Evolutionary conservation across 2,113 vertebrate genomes (phyloP), one percentile per base, ranked within the genome.

Genomic region (Scophthalmus maximus): DNA sequence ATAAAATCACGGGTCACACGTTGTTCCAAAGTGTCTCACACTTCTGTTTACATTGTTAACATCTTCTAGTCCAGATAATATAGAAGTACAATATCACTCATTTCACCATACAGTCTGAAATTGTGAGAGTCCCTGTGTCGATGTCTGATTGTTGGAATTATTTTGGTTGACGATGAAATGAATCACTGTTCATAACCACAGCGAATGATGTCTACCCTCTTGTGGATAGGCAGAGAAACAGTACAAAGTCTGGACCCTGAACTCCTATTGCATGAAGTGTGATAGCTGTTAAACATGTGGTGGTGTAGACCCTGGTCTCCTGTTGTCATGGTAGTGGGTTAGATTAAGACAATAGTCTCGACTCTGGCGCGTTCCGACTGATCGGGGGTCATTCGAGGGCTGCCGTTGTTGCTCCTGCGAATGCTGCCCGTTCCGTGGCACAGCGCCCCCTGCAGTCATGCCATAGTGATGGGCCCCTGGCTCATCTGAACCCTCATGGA

Each of bases 401-500:
- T 85, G 64, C 77, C 32, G 38, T 71, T 76, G 75, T 75, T 79
- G 79, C 78, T 86, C 81, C 88, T 84, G 23, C 83, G 89, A 91
- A 93, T 90, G 87, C 90, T 92, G 89, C 92, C 91, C 85, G 74
- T 81, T 87, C 92, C 88, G n/a, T 91, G 88, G 91, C 68, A 90
- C 79, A 89, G 92, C 90, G 91, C 91, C 93, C 52, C 89, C 84
- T 93, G 92, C 81, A 93, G 93, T 99, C 96, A 99, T 91, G 98
- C 97, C 95, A 98, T 95, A 11, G 96, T 91, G 1, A 95, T 95
- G 0, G 95, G 94, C 18, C 96, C 95, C 90, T 98, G 97, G 86
- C 93, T 97, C 94, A 97, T 96, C 93, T 99, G 97, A 82, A 96
- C 94, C 90, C 96, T 95, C 96, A 99, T 98, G 71, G 96, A 96